Conservation (phyloP, 2,888 invertebrate species). For the Conomelus anceps region DNA sequence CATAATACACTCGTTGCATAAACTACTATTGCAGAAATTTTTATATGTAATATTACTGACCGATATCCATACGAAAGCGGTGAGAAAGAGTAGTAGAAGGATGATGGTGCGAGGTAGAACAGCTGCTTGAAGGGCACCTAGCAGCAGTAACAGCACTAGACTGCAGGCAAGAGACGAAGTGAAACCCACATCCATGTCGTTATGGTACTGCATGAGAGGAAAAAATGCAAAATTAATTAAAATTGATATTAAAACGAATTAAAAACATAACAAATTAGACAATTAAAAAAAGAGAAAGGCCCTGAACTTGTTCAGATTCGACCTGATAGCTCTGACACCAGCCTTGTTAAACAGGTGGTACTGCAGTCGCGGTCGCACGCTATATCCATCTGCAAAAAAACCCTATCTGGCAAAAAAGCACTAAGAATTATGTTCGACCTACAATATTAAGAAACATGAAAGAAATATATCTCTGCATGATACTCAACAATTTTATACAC, state of each 20-base stretch:
- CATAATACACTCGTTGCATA: no score
- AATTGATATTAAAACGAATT: background rate
- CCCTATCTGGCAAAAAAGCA: no score
- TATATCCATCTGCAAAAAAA: no score
- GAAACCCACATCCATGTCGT: slow-evolving; percentile 78
- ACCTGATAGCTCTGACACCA: no score
- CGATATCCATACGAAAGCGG: slow-evolving; percentile 85
- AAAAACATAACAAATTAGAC: background rate
- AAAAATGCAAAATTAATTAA: background rate
- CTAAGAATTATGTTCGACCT: no score
- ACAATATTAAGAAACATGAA: no score
- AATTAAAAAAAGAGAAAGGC: background rate
- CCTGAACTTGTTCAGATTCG: no score
- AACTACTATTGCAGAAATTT: no score
- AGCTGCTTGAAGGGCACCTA: slow-evolving; percentile 70
- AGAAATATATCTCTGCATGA: no score
- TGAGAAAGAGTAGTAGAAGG: slow-evolving; percentile 73
- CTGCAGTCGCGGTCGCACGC: no score
- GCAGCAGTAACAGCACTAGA: slow-evolving; percentile 63
- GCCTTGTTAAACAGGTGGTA: no score
- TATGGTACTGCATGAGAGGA: slow-evolving; percentile 63
- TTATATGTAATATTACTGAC: slow-evolving; percentile 38
- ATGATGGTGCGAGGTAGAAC: slow-evolving; percentile 80
- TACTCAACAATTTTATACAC: no score
- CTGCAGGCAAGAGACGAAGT: slow-evolving; percentile 74